Evolutionary conservation across 2,888 invertebrate species (phyloP), one percentile per base, ranked within the genome.

Genomic region (Nudaria mundana): DNA sequence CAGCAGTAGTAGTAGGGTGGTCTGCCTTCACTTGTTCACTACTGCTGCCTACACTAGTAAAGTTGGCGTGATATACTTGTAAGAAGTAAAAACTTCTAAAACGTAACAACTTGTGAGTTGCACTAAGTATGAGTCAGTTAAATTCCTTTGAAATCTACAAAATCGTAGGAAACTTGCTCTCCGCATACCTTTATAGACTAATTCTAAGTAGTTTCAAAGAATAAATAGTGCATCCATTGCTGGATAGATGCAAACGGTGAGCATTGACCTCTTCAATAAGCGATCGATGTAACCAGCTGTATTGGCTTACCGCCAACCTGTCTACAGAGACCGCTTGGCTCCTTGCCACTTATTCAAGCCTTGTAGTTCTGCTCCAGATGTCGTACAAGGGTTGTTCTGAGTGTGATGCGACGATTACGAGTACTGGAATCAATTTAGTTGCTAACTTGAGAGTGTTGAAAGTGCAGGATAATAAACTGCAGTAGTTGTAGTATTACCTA

Each of bases 201-300:
- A 54, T 28, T n/a, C n/a, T n/a, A n/a, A n/a, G n/a, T n/a, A n/a
- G n/a, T n/a, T n/a, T n/a, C n/a, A n/a, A 40, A 28, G 39, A 37
- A 44, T 32, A 42, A 44, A 40, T 13, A 32, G 30, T 43, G 37
- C 56, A 43, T 63, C 52, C 66, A 66, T 59, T 45, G 36, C 63
- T 41, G 60, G 48, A 36, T 38, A 25, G 40, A 38, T 43, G 39
- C 40, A 60, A 59, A 63, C 60, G 63, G 43, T 64, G 70, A 59
- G 37, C 71, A 54, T 66, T 70, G 72, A 71, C 72, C 74, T 47
- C 55, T 50, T 52, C 55, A 51, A 56, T 62, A 53, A 61, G 46
- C 75, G 71, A 76, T 75, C 75, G 74, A 75, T 74, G 71, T 50
- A 65, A 52, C 48, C 67, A 72, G 72, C 66, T 6, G 30, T 31